These are phyloP conservation scores for Ochropleura plecta DNA, from an alignment of 2,888 invertebrate species.

Conservation along the genomic window DNA sequence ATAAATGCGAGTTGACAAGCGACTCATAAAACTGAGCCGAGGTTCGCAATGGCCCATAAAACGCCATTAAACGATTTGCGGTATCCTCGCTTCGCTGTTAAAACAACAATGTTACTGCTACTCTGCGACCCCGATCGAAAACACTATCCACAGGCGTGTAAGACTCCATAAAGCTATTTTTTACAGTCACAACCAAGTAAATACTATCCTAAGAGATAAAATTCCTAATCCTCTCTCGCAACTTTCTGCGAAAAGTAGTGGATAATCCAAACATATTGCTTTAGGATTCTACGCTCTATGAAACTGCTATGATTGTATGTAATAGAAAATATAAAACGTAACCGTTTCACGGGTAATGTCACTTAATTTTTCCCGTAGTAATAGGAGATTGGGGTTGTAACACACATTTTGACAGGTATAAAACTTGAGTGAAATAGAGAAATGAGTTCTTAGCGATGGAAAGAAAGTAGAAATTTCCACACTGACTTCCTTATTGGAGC, in stretches of 20 bases:
- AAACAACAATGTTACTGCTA: slow-evolving; percentile 80
- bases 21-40: slow-evolving; percentile 77
- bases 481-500: slow-evolving; percentile 64
- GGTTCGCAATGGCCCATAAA: slow-evolving; percentile 85
- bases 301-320: slow-evolving; percentile 48
- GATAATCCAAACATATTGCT: slow-evolving; percentile 65
- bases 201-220: slow-evolving; percentile 57
- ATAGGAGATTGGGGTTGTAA: slow-evolving; percentile 43
- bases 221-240: slow-evolving; percentile 57
- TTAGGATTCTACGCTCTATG: slow-evolving; percentile 56
- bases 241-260: slow-evolving; percentile 58
- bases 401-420: slow-evolving; percentile 61
- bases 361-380: slow-evolving; percentile 49
- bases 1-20: slow-evolving; percentile 78
- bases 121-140: slow-evolving; percentile 49
- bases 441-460: slow-evolving; percentile 57
- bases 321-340: slow-evolving; percentile 59
- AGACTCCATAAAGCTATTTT: slow-evolving; percentile 62
- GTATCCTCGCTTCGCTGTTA: slow-evolving; percentile 78
- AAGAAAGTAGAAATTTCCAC: slow-evolving; percentile 60
- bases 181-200: slow-evolving; percentile 60
- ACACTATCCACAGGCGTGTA: slow-evolving; percentile 42
- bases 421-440: slow-evolving; percentile 62
- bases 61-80: slow-evolving; percentile 83
- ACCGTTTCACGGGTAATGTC: slow-evolving; percentile 42